Evolutionary conservation across 2,797 vertebrate genomes (phyloP).

Genomic region (Sebastes matsubarae): DNA sequence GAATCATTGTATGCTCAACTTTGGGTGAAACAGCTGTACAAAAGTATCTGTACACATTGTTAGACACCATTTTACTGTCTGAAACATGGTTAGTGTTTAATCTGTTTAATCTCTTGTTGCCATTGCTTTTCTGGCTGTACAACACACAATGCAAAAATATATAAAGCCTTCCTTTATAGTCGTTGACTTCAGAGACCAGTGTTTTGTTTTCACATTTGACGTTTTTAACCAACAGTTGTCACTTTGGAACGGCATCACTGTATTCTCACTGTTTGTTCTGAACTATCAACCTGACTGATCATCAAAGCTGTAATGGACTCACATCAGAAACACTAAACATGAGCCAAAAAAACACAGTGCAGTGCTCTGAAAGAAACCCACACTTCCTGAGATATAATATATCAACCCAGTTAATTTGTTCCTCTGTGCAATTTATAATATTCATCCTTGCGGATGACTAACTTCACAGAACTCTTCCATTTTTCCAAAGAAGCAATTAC

Average conservation of each 20-base stretch:
- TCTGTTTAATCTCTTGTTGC: neutral
- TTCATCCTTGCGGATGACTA: constrained; percentile 71
- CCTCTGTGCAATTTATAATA: constrained; percentile 73
- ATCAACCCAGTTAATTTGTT: constrained; percentile 76
- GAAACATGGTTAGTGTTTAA: neutral
- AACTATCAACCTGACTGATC: constrained; percentile 51
- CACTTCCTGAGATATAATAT: constrained; percentile 59
- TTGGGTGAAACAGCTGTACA: neutral
- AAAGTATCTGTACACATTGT: neutral
- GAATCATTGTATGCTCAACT: neutral
- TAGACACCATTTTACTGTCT: neutral
- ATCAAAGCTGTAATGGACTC: constrained; percentile 39
- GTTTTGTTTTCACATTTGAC: constrained; percentile 32
- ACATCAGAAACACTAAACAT: constrained; percentile 38
- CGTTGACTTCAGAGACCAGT: neutral
- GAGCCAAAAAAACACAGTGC: constrained; percentile 37
- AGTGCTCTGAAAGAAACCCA: constrained; percentile 38
- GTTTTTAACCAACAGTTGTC: constrained; percentile 25
- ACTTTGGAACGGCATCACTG: constrained; percentile 11
- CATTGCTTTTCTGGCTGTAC: neutral
- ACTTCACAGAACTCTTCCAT: constrained; percentile 69
- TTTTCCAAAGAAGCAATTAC: constrained; percentile 83
- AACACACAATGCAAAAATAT: neutral
- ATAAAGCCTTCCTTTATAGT: neutral
- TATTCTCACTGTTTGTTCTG: constrained; percentile 27